phyloP scores from a whole-genome alignment of 2,797 vertebrate genomes.

The Thripadectes ignobilis region DNA sequence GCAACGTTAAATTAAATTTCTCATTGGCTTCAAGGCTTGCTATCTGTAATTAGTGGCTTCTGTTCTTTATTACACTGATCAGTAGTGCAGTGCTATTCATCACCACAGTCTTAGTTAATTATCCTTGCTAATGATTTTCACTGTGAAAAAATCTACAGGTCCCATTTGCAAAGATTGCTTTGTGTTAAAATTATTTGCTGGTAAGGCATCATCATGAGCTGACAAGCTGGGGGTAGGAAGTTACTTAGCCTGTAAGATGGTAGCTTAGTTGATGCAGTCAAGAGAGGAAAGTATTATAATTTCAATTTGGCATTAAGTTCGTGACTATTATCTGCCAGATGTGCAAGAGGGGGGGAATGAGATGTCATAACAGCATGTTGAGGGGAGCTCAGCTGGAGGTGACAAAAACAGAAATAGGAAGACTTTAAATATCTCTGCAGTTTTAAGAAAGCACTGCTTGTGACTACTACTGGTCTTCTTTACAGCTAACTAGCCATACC shows the following conservation, averaged over 20 bases:
- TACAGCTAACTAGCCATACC: neutral
- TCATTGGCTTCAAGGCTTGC: conserved; percentile 59
- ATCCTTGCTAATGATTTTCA: conserved; percentile 72
- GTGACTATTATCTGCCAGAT: conserved; percentile 38
- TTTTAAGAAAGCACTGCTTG: neutral
- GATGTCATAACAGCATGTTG: neutral
- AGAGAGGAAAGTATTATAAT: neutral
- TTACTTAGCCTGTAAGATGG: neutral
- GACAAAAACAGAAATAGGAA: neutral
- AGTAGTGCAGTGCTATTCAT: conserved; percentile 67
- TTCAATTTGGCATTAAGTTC: neutral
- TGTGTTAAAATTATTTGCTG: conserved; percentile 42
- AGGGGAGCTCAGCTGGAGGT: neutral
- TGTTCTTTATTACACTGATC: conserved; percentile 74
- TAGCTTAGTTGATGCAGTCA: neutral
- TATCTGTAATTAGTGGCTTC: conserved; percentile 75
- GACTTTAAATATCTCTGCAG: neutral
- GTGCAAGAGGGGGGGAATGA: neutral
- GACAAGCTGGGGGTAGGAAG: conserved; percentile 24
- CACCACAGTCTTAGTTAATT: conserved; percentile 71
- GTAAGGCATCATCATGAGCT: conserved; percentile 22
- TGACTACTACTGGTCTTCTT: neutral
- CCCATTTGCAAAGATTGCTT: conserved; percentile 52
- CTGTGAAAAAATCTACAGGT: conserved; percentile 60
- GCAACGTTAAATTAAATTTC: conserved; percentile 59